Evolutionary conservation across 2,797 vertebrate genomes (phyloP).

Genomic region (Thamnophis elegans): DNA sequence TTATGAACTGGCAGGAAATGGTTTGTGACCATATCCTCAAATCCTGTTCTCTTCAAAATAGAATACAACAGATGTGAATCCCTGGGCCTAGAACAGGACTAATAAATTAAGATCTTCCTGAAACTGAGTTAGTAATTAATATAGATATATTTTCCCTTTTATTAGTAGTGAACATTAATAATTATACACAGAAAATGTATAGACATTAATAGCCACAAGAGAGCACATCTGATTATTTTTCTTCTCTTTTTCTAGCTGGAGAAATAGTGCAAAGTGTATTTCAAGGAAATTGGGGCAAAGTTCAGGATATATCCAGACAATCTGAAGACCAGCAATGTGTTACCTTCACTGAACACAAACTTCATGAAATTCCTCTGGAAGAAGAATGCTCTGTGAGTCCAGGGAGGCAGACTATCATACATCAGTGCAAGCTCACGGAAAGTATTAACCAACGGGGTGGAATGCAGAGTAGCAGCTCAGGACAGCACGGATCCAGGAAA

Average conservation of each 20-base stretch:
- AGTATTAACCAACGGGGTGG: not conserved
- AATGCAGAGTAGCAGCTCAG: not conserved
- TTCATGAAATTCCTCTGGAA: conserved; percentile 3
- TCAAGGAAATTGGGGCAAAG: not conserved
- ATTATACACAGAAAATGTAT: not conserved
- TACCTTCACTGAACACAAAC: not conserved
- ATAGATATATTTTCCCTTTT: not conserved
- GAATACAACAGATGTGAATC: not conserved
- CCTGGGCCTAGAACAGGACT: not conserved
- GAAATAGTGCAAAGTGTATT: conserved; percentile 10
- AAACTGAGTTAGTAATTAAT: not conserved
- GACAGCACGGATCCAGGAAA: not conserved
- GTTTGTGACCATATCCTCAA: not conserved
- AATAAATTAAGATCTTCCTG: not conserved
- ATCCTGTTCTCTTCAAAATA: not conserved
- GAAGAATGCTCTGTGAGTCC: fast-evolving
- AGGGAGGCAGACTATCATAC: not conserved
- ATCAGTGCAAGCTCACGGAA: not conserved
- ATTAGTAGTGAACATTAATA: not conserved
- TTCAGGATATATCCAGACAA: not conserved
- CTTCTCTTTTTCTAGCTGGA: conserved; percentile 14
- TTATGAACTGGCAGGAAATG: not conserved
- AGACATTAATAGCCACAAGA: not conserved
- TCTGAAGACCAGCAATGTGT: not conserved
- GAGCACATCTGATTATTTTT: not conserved